Conservation (phyloP, 2,888 invertebrate genomes). For the Diloba caeruleocephala region DNA sequence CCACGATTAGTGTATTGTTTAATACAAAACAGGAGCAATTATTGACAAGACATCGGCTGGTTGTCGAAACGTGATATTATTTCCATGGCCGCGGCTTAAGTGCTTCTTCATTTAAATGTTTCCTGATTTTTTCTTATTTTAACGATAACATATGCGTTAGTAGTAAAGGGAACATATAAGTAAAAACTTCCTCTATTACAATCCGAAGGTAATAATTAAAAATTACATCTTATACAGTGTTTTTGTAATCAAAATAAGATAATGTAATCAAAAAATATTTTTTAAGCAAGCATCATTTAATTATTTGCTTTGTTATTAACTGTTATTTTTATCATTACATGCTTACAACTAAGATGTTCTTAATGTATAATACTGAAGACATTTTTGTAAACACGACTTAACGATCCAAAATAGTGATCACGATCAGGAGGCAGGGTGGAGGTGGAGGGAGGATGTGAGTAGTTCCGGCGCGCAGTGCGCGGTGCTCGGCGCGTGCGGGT, state of each 20-base stretch:
- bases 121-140: conserved; percentile 58
- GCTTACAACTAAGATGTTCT: conserved; percentile 2
- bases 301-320: conserved; percentile 19
- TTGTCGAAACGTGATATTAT: conserved; percentile 67
- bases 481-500: conserved; percentile 66
- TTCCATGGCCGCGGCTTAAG: conserved; percentile 72
- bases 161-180: conserved; percentile 48
- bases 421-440: conserved; percentile 41
- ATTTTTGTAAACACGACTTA: conserved; percentile 38
- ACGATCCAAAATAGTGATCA: conserved; percentile 49
- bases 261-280: conserved; percentile 21
- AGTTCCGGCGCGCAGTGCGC: conserved; percentile 41
- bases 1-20: conserved; percentile 26
- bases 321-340: conserved; percentile 3
- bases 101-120: conserved; percentile 66
- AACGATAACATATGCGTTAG: conserved; percentile 28
- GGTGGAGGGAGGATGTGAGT: conserved; percentile 38
- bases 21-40: conserved; percentile 52
- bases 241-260: conserved; percentile 33
- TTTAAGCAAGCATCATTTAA: conserved; percentile 16
- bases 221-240: conserved; percentile 33
- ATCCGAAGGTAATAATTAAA: conserved; percentile 40
- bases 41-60: conserved; percentile 56
- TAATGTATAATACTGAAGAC: conserved; percentile 10
- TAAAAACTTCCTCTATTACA: conserved; percentile 52